phyloP scores from a whole-genome alignment of 2,113 vertebrate species.

The Abramis brama region DNA sequence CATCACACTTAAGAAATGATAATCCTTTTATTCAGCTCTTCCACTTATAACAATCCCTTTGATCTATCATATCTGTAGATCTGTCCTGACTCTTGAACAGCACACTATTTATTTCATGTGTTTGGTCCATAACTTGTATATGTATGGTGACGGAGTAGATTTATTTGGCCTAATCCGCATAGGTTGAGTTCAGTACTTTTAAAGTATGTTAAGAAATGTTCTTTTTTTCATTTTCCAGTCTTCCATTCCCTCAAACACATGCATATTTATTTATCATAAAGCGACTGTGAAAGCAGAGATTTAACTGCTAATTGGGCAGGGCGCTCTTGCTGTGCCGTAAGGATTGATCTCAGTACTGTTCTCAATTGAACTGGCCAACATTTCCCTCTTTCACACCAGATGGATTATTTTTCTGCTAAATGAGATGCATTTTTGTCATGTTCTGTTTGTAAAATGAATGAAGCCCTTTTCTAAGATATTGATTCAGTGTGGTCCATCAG shows the following conservation, averaged over 20 bases:
- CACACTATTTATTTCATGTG: not conserved
- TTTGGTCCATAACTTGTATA: not conserved
- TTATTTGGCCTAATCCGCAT: not conserved
- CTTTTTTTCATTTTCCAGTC: not conserved
- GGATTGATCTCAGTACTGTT: not conserved
- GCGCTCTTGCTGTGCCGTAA: not conserved
- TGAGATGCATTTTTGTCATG: not conserved
- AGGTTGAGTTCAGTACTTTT: constrained; percentile 3
- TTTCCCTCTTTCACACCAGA: not conserved
- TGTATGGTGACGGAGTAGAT: not conserved
- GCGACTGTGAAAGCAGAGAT: not conserved
- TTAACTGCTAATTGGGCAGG: constrained; percentile 1
- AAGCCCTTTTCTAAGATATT: not conserved
- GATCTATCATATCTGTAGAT: not conserved
- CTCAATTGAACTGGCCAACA: not conserved
- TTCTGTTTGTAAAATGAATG: not conserved
- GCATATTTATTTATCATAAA: constrained; percentile 8
- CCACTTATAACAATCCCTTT: not conserved
- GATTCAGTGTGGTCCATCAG: not conserved
- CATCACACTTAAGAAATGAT: not conserved
- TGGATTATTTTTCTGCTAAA: not conserved
- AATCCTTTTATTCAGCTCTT: constrained; percentile 11
- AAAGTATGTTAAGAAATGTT: not conserved
- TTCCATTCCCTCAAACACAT: constrained; percentile 20
- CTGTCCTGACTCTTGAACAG: not conserved